Conservation (phyloP, 2,113 vertebrate species). For the Emydura subglobosa region DNA sequence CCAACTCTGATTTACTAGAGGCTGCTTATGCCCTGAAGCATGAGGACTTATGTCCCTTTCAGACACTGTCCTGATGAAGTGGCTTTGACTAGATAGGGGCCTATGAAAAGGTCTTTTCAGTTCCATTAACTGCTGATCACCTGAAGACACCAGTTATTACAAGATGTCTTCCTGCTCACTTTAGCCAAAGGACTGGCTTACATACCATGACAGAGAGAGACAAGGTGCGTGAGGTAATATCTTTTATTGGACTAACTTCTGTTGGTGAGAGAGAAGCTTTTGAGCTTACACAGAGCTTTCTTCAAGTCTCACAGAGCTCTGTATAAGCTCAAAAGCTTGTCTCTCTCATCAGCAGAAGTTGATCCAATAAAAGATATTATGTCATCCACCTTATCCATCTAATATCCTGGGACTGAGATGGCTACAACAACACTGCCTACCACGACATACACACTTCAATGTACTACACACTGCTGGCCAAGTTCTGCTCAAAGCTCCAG, state of each 20-base stretch:
- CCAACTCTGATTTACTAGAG: neutral
- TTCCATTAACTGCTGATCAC: neutral
- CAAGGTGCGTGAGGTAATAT: neutral
- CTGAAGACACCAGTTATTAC: neutral
- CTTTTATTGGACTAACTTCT: neutral
- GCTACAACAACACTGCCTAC: neutral
- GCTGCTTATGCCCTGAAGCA: neutral
- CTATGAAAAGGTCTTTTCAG: neutral
- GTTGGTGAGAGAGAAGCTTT: neutral
- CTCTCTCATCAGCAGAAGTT: neutral
- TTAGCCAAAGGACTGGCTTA: neutral
- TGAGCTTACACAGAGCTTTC: neutral
- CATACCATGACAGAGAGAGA: neutral
- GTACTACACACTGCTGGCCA: neutral
- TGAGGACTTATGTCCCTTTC: neutral
- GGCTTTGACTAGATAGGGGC: accelerated
- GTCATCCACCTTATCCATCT: neutral
- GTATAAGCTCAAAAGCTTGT: neutral
- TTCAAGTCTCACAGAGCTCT: neutral
- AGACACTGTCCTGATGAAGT: neutral
- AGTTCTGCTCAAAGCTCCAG: neutral
- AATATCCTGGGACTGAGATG: neutral
- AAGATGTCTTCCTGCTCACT: neutral
- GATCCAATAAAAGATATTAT: neutral
- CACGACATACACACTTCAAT: neutral